These are phyloP conservation scores for Caranx melampygus DNA, from an alignment of 2,113 vertebrate species.

Conservation along the genomic window DNA sequence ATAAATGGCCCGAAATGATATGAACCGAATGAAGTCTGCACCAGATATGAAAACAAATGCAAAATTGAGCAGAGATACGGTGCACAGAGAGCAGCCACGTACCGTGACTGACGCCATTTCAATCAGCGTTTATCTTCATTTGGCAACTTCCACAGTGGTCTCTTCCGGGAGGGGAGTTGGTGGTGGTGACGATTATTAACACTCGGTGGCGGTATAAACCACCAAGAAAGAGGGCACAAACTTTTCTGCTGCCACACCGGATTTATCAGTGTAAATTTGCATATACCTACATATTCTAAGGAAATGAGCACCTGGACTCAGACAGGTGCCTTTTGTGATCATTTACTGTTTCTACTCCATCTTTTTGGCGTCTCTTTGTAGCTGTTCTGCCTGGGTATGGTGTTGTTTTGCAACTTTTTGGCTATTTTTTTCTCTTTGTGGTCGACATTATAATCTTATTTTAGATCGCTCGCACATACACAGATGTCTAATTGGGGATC, in stretches of 20 bases:
- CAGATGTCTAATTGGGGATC: too few relatives aligned
- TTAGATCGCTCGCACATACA: too few relatives aligned
- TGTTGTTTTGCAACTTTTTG: not conserved
- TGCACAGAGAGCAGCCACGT: conserved; percentile 63
- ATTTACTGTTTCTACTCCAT: not conserved
- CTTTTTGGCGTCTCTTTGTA: not conserved
- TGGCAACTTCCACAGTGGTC: conserved; percentile 1
- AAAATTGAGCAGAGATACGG: conserved; percentile 75
- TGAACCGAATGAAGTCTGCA: conserved; percentile 83
- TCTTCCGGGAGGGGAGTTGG: conserved; percentile 67
- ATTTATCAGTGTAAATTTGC: not conserved
- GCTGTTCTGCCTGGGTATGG: not conserved
- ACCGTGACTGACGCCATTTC: conserved; percentile 80
- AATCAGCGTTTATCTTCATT: conserved; percentile 59
- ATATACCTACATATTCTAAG: not conserved
- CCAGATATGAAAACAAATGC: conserved; percentile 83
- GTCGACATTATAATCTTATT: too few relatives aligned
- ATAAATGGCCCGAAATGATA: conserved; percentile 86
- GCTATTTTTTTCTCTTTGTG: not conserved
- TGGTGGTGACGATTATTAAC: not conserved
- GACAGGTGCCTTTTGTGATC: not conserved
- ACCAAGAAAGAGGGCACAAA: not conserved
- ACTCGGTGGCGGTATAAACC: conserved; percentile 31
- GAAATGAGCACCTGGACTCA: not conserved
- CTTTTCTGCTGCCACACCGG: not conserved